phyloP scores from a whole-genome alignment of 2,888 invertebrate genomes.

The Clistopyga incitator region DNA sequence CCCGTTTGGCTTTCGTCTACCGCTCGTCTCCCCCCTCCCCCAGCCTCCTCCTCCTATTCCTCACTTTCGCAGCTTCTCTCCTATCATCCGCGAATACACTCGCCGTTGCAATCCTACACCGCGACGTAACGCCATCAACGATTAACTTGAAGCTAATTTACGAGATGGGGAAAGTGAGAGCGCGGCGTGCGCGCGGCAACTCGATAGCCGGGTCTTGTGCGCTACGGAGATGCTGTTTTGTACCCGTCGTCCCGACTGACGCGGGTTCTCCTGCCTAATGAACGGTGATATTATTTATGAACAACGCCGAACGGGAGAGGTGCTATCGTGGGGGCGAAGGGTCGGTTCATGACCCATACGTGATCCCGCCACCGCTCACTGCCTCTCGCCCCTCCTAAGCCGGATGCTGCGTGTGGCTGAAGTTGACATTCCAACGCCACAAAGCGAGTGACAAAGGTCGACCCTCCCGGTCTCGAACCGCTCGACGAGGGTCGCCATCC shows the following conservation, averaged over 20 bases:
- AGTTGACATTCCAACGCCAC: conserved; percentile 61
- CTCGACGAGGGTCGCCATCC: conserved; percentile 50
- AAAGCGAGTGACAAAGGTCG: conserved; percentile 59
- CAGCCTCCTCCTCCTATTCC: conserved; percentile 52
- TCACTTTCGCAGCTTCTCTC: conserved; percentile 47
- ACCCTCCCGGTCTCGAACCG: conserved; percentile 5
- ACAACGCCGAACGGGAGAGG: conserved; percentile 48
- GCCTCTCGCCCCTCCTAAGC: too few relatives aligned
- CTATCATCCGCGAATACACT: conserved; percentile 42
- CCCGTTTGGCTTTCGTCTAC: conserved; percentile 48
- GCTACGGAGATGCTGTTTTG: conserved; percentile 55
- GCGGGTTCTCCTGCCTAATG: conserved; percentile 63
- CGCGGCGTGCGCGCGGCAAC: background rate
- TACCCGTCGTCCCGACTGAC: conserved; percentile 56
- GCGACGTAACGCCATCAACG: conserved; percentile 74
- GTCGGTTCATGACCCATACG: conserved; percentile 27
- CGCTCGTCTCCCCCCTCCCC: too few relatives aligned
- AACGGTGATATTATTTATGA: conserved; percentile 69
- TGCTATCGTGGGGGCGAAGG: conserved; percentile 35
- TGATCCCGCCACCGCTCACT: conserved; percentile 40
- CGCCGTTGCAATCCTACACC: conserved; percentile 70
- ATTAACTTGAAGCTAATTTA: conserved; percentile 81
- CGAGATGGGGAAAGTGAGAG: conserved; percentile 68
- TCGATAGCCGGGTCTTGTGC: conserved; percentile 38
- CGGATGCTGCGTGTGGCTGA: conserved; percentile 40